Evolutionary conservation across 2,888 invertebrate species (phyloP).

Genomic region (Epinotia demarniana): DNA sequence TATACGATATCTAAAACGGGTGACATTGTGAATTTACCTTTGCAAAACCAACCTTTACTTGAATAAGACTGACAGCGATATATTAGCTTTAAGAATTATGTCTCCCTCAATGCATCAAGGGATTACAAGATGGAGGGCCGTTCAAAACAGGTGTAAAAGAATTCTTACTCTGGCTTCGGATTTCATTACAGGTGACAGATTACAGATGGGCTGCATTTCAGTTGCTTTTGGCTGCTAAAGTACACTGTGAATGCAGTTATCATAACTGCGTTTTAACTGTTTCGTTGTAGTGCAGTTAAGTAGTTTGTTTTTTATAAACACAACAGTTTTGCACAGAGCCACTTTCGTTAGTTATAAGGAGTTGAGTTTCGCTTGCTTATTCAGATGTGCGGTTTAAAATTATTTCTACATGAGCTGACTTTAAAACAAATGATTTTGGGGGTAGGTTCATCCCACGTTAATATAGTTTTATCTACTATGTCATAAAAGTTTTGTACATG

Average conservation of each 20-base stretch:
- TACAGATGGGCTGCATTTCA: no score
- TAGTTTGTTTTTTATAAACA: no score
- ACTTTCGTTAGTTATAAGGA: neutral
- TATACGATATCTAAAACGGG: neutral
- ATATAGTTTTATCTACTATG: neutral
- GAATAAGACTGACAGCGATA: constrained; percentile 19
- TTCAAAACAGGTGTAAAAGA: constrained; percentile 10
- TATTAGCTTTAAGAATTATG: neutral
- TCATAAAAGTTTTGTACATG: neutral
- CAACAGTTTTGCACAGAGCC: no score
- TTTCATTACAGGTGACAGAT: no score
- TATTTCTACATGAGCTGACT: neutral
- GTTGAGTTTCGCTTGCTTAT: neutral
- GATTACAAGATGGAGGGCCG: constrained; percentile 16
- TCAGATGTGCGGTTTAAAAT: neutral
- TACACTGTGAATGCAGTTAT: no score
- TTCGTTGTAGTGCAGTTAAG: no score
- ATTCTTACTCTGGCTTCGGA: no score
- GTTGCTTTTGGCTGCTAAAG: no score
- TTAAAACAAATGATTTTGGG: neutral
- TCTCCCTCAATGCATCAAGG: constrained; percentile 16
- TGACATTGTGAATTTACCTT: neutral
- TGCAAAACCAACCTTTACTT: constrained; percentile 12
- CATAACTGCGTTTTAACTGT: no score
- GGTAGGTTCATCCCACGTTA: neutral